Base-by-base conservation (phyloP, 2,888 invertebrate species). In the Crocallis elinguaria region DNA sequence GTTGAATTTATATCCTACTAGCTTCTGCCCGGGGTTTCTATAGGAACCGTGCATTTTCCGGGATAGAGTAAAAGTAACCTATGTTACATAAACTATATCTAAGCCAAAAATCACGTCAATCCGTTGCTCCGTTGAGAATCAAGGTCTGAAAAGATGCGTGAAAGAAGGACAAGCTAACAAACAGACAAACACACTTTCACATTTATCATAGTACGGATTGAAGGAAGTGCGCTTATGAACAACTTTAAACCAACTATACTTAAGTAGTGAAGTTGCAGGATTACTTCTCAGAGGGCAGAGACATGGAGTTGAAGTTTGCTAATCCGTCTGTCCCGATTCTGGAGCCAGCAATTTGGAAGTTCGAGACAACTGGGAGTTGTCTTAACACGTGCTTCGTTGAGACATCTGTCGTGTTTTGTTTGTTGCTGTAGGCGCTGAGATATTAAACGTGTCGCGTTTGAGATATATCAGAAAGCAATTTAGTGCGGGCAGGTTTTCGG, bases 311-410 rank as follows among this genome's bases (percentile, higher is more conserved):
- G 29, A 32, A 52, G 46, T 41, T 52, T 45, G 6, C 12, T 36
- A 52, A 52, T 52, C 52, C 36, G 30, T 23, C 52, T 52, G 52
- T 46, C 52, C 46, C 35, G 11, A 25, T 12, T n/a, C 21, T 36
- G 30, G 12, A 33, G 36, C 25, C 37, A 16, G 46, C 17, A 46
- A 46, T 52, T 52, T 36, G 29, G 41, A 36, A 49, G 49, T 49
- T 49, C 8, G 37, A 13, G 35, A 36, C 45, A 30, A 30, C 37
- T 36, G 35, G 9, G 45, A 19, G 36, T 19, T 23, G 27, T 33
- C 32, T 19, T 29, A 19, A 21, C 32, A 32, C 32, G 19, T 42
- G 8, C 9, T 17, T 39, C 14, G n/a, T 14, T 2, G 33, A 21
- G 27, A 32, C 4, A 33, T 14, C 23, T 33, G 43, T 16, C 41